Conservation (phyloP, 2,888 invertebrate species). For the Chelonus formosanus region DNA sequence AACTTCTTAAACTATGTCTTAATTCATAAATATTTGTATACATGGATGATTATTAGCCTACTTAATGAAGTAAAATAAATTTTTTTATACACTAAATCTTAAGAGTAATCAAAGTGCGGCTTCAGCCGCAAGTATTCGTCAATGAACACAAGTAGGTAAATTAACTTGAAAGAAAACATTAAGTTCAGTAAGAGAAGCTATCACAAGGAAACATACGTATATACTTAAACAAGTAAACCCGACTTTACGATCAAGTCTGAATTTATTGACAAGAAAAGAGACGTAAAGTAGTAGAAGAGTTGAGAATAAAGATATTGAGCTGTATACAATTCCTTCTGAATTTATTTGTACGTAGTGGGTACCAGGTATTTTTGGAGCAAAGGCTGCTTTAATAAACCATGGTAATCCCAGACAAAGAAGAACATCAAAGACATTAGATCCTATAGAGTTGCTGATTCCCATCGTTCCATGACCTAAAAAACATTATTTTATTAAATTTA, state of each 20-base stretch:
- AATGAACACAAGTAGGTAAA: conserved; percentile 74
- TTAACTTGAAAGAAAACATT: conserved; percentile 81
- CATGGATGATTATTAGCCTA: too few relatives aligned
- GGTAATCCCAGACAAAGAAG: conserved; percentile 80
- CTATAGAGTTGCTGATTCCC: conserved; percentile 84
- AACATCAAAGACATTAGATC: conserved; percentile 85
- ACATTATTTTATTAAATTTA: background rate
- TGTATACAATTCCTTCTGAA: conserved; percentile 80
- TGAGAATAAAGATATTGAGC: conserved; percentile 77
- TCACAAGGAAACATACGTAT: conserved; percentile 73
- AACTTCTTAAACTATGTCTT: too few relatives aligned
- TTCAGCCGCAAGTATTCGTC: conserved; percentile 40
- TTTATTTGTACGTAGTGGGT: conserved; percentile 75
- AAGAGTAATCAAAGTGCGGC: background rate
- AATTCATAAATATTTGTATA: too few relatives aligned
- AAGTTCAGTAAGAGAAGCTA: conserved; percentile 79
- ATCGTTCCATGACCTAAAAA: conserved; percentile 76
- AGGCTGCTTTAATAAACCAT: conserved; percentile 77
- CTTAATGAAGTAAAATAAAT: too few relatives aligned
- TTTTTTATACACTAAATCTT: background rate
- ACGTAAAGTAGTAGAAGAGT: conserved; percentile 77
- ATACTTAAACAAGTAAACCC: conserved; percentile 74
- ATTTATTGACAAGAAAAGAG: conserved; percentile 74
- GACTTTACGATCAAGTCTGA: conserved; percentile 75
- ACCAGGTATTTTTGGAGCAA: conserved; percentile 70